Percentiles rank a stretch among this genome's conserved stretches.
These are phyloP conservation scores for Hippocampus abdominalis DNA, from an alignment of 2,113 vertebrate species.

Conservation along the genomic window DNA sequence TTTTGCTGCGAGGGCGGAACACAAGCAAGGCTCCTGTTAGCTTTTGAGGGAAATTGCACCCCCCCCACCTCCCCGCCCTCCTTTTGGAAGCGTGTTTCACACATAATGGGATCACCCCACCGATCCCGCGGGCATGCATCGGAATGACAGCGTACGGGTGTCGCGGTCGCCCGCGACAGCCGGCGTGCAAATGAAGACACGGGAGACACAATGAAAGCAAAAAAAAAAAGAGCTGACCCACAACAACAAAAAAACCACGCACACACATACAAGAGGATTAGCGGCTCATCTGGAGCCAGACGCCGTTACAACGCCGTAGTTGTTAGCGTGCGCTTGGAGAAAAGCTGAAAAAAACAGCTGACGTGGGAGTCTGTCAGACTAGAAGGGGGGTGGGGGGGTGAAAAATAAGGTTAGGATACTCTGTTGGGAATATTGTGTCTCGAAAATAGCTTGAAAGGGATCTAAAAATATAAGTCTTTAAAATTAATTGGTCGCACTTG, in stretches of 20 bases:
- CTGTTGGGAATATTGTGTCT: background rate
- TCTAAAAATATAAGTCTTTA: background rate
- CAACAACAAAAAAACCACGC: conserved; percentile 46
- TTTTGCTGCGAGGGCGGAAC: conserved; percentile 66
- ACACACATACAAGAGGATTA: conserved; percentile 47
- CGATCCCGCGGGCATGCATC: conserved; percentile 61
- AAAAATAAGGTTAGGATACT: background rate
- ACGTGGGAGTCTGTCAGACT: background rate
- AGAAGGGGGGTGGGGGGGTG: background rate
- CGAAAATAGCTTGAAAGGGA: conserved; percentile 2
- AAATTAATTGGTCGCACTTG: background rate
- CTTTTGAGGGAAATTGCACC: conserved; percentile 53
- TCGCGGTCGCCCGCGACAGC: conserved; percentile 57
- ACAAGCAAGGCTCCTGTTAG: conserved; percentile 34
- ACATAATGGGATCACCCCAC: conserved; percentile 65
- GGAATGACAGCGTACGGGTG: conserved; percentile 56
- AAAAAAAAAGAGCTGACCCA: conserved; percentile 41
- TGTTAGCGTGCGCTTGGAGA: background rate
- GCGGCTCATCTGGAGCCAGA: conserved; percentile 39
- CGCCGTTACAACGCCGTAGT: conserved; percentile 35
- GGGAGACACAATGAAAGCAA: conserved; percentile 48
- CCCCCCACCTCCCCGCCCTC: conserved; percentile 5
- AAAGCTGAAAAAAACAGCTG: conserved; percentile 9
- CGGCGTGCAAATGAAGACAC: conserved; percentile 54
- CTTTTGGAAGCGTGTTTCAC: conserved; percentile 70